Conservation (phyloP, 2,797 vertebrate genomes). For the Myiothlypis coronata region DNA sequence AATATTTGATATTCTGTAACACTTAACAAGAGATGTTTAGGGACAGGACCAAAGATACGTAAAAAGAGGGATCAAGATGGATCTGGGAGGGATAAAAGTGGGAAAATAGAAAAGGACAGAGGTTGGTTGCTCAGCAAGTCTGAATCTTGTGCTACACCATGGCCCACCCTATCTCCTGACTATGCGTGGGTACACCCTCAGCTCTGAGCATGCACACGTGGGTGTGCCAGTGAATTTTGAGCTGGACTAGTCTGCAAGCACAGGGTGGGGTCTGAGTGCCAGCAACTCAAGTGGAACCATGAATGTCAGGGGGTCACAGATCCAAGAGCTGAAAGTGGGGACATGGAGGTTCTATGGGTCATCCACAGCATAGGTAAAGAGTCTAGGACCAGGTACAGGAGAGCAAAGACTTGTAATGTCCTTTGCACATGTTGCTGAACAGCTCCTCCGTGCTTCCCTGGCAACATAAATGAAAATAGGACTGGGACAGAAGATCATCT, state of each 20-base stretch:
- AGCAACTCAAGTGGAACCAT: background rate
- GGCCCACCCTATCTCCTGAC: background rate
- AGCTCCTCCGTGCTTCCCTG: background rate
- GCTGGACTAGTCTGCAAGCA: background rate
- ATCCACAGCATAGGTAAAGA: background rate
- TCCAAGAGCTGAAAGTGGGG: background rate
- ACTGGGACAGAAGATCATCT: background rate
- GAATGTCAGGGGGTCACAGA: background rate
- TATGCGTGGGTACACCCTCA: fast-evolving
- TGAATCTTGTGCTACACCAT: background rate
- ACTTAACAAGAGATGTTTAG: background rate
- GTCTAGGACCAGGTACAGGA: background rate
- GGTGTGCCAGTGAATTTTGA: background rate
- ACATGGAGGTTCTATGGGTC: background rate
- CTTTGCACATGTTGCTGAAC: fast-evolving
- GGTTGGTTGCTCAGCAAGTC: background rate
- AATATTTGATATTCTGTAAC: background rate
- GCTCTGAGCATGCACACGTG: background rate
- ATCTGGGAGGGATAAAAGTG: background rate
- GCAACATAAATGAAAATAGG: background rate
- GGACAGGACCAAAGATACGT: background rate
- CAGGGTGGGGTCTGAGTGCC: background rate
- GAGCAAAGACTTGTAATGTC: background rate
- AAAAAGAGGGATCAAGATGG: background rate
- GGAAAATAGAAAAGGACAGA: background rate